Conservation (phyloP, 2,888 invertebrate genomes). For the Lochmaea capreae region DNA sequence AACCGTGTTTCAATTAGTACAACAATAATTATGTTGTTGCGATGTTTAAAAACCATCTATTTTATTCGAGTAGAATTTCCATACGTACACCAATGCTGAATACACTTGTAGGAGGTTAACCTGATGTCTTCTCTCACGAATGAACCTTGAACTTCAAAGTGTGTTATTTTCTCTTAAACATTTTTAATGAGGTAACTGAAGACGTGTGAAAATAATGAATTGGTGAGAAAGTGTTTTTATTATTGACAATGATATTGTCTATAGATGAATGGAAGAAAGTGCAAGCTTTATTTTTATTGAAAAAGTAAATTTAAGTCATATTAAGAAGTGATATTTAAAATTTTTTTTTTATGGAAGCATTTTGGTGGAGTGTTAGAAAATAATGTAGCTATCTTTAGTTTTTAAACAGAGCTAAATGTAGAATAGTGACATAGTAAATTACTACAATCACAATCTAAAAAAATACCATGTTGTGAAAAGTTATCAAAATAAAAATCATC, state of each 20-base stretch:
- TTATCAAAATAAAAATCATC: no score
- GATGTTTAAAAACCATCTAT: no score
- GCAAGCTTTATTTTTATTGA: slow-evolving; percentile 1
- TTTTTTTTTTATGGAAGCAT: no score
- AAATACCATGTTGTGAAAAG: no score
- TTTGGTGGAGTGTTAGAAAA: no score
- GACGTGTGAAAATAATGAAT: slow-evolving; percentile 22
- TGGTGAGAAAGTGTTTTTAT: not conserved
- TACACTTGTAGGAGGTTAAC: slow-evolving; percentile 11
- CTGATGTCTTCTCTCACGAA: slow-evolving; percentile 28
- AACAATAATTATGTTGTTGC: no score
- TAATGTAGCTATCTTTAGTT: no score
- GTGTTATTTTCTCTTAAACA: slow-evolving; percentile 36
- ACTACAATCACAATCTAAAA: no score
- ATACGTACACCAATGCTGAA: not conserved
- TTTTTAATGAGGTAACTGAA: slow-evolving; percentile 6
- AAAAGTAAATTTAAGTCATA: not conserved
- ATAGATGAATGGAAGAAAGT: slow-evolving; percentile 10
- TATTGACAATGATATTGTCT: slow-evolving; percentile 16
- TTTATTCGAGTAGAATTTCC: not conserved
- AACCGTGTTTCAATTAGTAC: no score
- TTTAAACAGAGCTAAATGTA: no score
- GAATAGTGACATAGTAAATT: no score
- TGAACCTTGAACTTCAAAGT: slow-evolving; percentile 41
- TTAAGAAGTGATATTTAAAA: not conserved